Percentiles rank a stretch among this genome's conserved stretches.
phyloP scores from a whole-genome alignment of 2,888 invertebrate species.

The Aporophyla lueneburgensis region DNA sequence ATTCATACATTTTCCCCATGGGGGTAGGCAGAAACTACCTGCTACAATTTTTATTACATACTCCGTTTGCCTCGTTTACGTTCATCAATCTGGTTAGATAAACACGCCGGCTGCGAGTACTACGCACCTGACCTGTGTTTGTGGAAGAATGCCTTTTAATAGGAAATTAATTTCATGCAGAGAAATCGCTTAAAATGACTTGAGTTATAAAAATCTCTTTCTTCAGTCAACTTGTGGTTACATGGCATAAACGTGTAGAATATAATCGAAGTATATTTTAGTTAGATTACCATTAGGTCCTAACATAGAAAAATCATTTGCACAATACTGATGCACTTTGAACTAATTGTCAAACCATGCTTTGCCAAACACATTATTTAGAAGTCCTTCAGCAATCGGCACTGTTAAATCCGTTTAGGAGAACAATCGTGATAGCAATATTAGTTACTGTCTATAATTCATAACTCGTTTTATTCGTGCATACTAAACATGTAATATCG shows the following conservation, averaged over 20 bases:
- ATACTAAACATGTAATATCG: conserved; percentile 35
- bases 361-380: neutral
- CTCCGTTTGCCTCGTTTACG: too few species aligned
- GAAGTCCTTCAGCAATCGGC: conserved; percentile 1
- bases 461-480: conserved; percentile 47
- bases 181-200: neutral
- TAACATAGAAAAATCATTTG: neutral
- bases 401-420: conserved; percentile 22
- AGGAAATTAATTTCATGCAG: too few species aligned
- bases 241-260: neutral
- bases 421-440: conserved; percentile 25
- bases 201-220: neutral
- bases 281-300: neutral
- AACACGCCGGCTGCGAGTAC: too few species aligned
- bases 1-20: too few species aligned
- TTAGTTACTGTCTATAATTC: conserved; percentile 45
- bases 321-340: neutral
- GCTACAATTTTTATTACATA: too few species aligned
- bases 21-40: too few species aligned
- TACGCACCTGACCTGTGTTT: too few species aligned
- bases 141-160: too few species aligned
- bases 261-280: neutral
- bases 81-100: too few species aligned
- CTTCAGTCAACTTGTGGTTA: neutral
- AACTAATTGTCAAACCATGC: neutral